Evolutionary conservation across 2,113 vertebrate genomes (phyloP).

Genomic region (Xenopus laevis): DNA sequence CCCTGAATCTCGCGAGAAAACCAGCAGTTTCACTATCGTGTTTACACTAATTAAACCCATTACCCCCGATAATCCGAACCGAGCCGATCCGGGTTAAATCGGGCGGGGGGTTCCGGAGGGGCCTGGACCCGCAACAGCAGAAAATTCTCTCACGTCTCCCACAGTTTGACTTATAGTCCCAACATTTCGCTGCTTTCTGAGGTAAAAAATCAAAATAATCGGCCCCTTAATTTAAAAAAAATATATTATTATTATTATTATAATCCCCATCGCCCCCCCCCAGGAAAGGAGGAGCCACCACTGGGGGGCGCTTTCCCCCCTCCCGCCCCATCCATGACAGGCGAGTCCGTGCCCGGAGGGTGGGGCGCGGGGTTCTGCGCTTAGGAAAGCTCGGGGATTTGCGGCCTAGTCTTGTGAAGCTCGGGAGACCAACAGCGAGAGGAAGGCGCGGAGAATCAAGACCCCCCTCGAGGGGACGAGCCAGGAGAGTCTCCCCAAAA

Average conservation of each 20-base stretch:
- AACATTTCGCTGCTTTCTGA: constrained; percentile 19
- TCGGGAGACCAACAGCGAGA: constrained; percentile 27
- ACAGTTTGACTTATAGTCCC: background rate
- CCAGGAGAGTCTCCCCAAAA: constrained; percentile 37
- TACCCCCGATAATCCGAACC: constrained; percentile 62
- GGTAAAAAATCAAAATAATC: constrained; percentile 17
- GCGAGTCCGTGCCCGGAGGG: background rate
- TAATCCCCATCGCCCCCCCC: background rate
- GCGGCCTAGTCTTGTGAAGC: constrained; percentile 50
- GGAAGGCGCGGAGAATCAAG: background rate
- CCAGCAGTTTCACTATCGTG: constrained; percentile 66
- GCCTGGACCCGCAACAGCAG: constrained; percentile 26
- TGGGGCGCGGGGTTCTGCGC: constrained; percentile 7
- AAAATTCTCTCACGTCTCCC: constrained; percentile 1
- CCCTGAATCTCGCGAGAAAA: constrained; percentile 66
- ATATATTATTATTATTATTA: background rate
- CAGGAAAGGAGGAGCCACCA: constrained; percentile 7
- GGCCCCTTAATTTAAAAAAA: no score
- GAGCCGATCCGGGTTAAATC: constrained; percentile 60
- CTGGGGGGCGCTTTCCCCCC: constrained; percentile 26
- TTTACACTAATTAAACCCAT: constrained; percentile 65
- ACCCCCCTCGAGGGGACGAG: constrained; percentile 26
- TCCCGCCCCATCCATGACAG: constrained; percentile 35
- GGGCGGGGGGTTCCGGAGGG: constrained; percentile 56
- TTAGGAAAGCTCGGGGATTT: constrained; percentile 25